Evolutionary conservation across 2,888 invertebrate species (phyloP).

Genomic region (Oconnorella tubifera): DNA sequence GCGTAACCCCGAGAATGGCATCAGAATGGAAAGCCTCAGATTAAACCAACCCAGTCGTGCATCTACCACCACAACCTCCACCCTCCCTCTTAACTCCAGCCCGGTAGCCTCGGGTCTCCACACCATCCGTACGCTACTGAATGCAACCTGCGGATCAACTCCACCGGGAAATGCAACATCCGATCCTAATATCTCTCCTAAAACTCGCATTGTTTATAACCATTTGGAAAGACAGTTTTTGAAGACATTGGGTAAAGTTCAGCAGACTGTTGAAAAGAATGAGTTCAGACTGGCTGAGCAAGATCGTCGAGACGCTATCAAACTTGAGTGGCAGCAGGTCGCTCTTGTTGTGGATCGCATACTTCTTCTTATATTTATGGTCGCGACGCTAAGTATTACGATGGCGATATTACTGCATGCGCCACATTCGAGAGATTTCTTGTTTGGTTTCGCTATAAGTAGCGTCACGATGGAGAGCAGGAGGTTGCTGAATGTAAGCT

Average conservation of each 20-base stretch:
- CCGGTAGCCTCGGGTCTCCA: background rate
- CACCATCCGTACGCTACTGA: no score
- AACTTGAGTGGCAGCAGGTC: conserved; percentile 70
- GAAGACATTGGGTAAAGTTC: conserved; percentile 5
- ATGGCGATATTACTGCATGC: conserved; percentile 56
- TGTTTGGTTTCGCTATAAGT: conserved; percentile 11
- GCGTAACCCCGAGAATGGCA: background rate
- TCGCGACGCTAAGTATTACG: conserved; percentile 58
- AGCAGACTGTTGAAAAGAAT: conserved; percentile 14
- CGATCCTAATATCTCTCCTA: no score
- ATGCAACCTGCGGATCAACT: no score
- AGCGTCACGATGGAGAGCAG: no score
- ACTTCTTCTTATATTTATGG: conserved; percentile 59
- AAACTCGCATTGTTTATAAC: no score
- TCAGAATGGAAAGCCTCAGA: background rate
- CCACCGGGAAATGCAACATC: no score
- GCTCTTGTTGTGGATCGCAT: conserved; percentile 75
- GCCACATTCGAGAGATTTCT: conserved; percentile 44
- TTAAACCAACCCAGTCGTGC: background rate
- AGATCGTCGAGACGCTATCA: conserved; percentile 73
- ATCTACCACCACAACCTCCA: background rate
- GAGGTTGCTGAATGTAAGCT: no score
- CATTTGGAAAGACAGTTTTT: conserved; percentile 4
- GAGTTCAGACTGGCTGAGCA: conserved; percentile 53
- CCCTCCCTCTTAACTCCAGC: background rate